These are phyloP conservation scores for Apoderus coryli DNA, from an alignment of 2,888 invertebrate genomes.

Conservation along the genomic window DNA sequence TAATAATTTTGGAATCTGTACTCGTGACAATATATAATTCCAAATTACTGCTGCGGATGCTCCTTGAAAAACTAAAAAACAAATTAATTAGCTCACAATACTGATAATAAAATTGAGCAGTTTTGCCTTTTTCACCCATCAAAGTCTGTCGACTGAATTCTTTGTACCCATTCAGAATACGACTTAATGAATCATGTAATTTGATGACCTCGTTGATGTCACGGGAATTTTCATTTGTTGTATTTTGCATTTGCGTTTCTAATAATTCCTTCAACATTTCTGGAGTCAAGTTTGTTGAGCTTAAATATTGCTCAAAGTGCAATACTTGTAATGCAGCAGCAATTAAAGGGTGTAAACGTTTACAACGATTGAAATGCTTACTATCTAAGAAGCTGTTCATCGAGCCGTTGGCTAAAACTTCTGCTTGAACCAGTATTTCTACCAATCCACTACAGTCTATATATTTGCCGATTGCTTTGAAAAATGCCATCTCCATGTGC, in stretches of 20 bases:
- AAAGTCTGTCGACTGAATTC: background rate
- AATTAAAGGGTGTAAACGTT: constrained; percentile 18
- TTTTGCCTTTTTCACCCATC: background rate
- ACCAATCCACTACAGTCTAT: constrained; percentile 20
- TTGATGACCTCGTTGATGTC: constrained; percentile 3
- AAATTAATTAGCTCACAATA: constrained; percentile 9
- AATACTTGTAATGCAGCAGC: constrained; percentile 13
- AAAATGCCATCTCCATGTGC: constrained; percentile 24
- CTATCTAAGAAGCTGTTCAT: constrained; percentile 19
- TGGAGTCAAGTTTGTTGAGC: no score
- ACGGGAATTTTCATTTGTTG: background rate
- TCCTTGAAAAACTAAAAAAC: constrained; percentile 7
- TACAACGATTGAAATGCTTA: constrained; percentile 24
- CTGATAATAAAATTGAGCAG: constrained; percentile 11
- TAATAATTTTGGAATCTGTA: no score
- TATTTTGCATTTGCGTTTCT: constrained; percentile 1
- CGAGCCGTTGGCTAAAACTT: constrained; percentile 21
- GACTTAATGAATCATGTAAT: constrained; percentile 5
- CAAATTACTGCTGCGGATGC: constrained; percentile 16
- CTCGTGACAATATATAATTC: no score
- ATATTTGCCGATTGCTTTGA: constrained; percentile 23
- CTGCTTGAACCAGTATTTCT: constrained; percentile 18
- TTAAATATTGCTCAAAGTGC: constrained; percentile 2
- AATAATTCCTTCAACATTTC: constrained; percentile 5
- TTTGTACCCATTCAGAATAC: constrained; percentile 7